Conservation (phyloP, 2,113 vertebrate species). For the Aspiorhynchus laticeps region DNA sequence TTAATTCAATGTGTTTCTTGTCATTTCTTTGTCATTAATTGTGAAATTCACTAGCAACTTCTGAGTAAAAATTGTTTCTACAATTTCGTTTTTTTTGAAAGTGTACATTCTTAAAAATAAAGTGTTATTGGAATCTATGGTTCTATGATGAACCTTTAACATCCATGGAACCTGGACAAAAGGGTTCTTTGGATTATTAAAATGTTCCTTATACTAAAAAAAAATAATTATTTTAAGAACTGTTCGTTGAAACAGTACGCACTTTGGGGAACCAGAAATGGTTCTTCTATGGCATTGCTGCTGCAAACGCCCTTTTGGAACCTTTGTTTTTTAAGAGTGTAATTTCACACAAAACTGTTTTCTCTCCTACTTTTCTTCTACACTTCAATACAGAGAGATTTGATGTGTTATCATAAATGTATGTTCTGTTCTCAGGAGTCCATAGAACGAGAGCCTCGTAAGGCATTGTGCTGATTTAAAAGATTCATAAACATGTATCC, state of each 20-base stretch:
- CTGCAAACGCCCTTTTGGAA: not conserved
- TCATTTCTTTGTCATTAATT: not conserved
- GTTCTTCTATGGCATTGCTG: not conserved
- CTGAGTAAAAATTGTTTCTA: not conserved
- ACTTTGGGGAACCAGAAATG: no score
- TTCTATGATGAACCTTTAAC: no score
- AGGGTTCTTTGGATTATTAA: no score
- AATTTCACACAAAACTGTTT: not conserved
- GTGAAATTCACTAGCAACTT: not conserved
- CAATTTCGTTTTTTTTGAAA: not conserved
- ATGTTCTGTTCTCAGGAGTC: slow-evolving; percentile 56
- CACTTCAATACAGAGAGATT: slow-evolving; percentile 58
- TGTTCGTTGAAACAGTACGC: not conserved
- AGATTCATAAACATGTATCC: slow-evolving; percentile 66
- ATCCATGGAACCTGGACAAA: no score
- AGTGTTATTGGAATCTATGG: no score
- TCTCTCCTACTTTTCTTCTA: slow-evolving; percentile 50
- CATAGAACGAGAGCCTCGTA: slow-evolving; percentile 54
- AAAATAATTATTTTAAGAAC: not conserved
- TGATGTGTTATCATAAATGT: slow-evolving; percentile 61
- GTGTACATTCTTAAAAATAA: not conserved
- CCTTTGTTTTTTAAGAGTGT: not conserved
- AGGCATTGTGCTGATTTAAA: slow-evolving; percentile 65
- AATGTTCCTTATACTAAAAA: not conserved
- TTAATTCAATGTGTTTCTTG: not conserved